Base-by-base conservation (phyloP, 2,113 vertebrate genomes). In the Thamnaconus septentrionalis region DNA sequence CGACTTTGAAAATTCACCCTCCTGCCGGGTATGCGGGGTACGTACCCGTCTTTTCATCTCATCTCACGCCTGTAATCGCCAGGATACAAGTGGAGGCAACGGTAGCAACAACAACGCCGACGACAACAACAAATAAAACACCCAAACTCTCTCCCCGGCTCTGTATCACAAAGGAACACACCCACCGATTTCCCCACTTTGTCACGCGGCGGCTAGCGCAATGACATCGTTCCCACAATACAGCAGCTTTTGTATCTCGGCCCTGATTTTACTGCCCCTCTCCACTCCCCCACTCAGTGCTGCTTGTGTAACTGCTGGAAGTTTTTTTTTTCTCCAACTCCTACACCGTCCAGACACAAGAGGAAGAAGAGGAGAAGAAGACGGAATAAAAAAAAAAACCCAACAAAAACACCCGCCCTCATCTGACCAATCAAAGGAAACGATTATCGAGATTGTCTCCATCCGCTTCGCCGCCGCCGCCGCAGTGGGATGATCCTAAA, bases 401-500 rank as follows among this genome's bases (percentile, higher is more conserved):
- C 18, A 31, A 31, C 18, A 31, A 31, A 31, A 31, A 31, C 18
- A 31, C 18, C 18, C 69, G 59, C 59, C 68, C 59, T 66, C 66
- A 66, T 76, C 59, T 65, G 76, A 75, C 73, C 77, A 77, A 64
- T 76, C 62, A 59, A 67, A 9, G 8, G 49, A 31, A 31, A 48
- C 53, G 66, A 80, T 66, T 31, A 46, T 76, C 0, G 59, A 73
- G 76, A 83, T 82, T 48, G 68, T 79, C 68, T 71, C 58, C 60
- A 69, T 79, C 71, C 78, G 48, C 18, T 31, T 31, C 18, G 18
- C 18, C 18, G 18, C 18, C 18, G 18, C 18, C 18, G 18, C 57
- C 69, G 56, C 78, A 48, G 75, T 76, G 65, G 82, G 81, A 76
- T 88, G 82, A 85, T 76, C 77, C 81, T 86, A 79, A 85, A 82